phyloP scores from a whole-genome alignment of 2,797 vertebrate genomes.

The Paratrypauchen microcephalus region DNA sequence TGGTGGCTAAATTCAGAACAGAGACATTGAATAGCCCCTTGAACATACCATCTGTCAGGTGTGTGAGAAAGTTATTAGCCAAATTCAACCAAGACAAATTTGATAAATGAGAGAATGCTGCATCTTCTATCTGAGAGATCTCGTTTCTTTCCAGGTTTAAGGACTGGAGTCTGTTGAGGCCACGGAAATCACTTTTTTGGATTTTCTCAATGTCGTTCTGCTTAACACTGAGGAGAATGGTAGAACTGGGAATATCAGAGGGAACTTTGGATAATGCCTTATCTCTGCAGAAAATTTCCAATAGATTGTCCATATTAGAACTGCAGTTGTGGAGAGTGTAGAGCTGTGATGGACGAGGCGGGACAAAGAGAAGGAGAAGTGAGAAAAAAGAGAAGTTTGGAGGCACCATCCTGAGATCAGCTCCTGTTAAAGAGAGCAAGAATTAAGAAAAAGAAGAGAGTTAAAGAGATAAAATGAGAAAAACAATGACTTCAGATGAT shows the following conservation, averaged over 20 bases:
- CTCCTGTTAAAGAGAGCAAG: neutral
- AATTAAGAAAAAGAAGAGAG: neutral
- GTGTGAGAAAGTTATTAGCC: neutral
- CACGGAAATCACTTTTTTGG: neutral
- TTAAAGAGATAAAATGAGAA: too few species aligned
- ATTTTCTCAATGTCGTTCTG: neutral
- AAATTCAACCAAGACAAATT: neutral
- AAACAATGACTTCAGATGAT: too few species aligned
- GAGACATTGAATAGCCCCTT: neutral
- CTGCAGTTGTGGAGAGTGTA: neutral
- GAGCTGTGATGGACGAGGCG: neutral
- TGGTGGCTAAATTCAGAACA: neutral
- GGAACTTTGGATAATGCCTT: neutral
- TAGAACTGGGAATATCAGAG: neutral
- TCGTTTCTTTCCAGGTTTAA: neutral
- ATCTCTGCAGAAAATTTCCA: neutral
- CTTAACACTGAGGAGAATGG: accelerated
- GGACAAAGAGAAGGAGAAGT: neutral
- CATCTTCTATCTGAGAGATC: neutral
- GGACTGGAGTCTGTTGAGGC: neutral
- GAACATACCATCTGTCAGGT: neutral
- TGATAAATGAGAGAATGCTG: neutral
- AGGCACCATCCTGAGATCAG: neutral
- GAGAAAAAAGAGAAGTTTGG: neutral
- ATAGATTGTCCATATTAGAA: neutral